These are phyloP conservation scores for Drosophila varians DNA, from an alignment of 1,140 invertebrate genomes.

Conservation along the genomic window DNA sequence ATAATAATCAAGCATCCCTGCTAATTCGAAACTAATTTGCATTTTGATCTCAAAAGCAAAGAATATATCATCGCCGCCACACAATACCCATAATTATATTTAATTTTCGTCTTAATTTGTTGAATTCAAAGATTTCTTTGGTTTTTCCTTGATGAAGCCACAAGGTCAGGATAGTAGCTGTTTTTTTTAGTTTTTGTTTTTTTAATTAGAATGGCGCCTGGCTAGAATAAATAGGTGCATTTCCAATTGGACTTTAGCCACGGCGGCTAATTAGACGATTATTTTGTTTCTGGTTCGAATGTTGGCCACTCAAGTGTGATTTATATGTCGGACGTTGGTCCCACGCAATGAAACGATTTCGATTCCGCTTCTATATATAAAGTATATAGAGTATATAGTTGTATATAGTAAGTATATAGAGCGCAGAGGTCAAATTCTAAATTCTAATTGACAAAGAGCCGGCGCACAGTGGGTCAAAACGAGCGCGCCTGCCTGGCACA, in stretches of 20 bases:
- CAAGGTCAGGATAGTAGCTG: neutral
- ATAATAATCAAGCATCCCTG: neutral
- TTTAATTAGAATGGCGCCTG: constrained; percentile 9
- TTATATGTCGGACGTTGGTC: constrained; percentile 59
- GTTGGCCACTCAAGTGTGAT: constrained; percentile 68
- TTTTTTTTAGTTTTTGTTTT: neutral
- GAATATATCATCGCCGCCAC: too few relatives aligned
- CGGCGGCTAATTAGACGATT: constrained; percentile 65
- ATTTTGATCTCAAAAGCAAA: neutral
- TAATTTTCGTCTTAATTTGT: neutral
- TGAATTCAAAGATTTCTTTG: neutral
- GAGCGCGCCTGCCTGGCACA: constrained; percentile 35
- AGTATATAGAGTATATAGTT: neutral
- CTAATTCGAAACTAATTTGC: neutral
- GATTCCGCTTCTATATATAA: constrained; percentile 8
- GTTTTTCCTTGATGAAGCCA: neutral
- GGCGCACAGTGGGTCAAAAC: constrained; percentile 58
- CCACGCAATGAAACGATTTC: constrained; percentile 53
- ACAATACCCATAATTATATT: neutral
- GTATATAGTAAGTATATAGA: neutral
- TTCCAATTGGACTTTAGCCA: constrained; percentile 40
- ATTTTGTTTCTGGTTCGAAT: constrained; percentile 41
- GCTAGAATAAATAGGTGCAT: constrained; percentile 23
- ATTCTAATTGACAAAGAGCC: constrained; percentile 69
- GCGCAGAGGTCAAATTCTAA: constrained; percentile 65